Conservation (phyloP, 2,113 vertebrate species). For the Trichechus manatus region DNA sequence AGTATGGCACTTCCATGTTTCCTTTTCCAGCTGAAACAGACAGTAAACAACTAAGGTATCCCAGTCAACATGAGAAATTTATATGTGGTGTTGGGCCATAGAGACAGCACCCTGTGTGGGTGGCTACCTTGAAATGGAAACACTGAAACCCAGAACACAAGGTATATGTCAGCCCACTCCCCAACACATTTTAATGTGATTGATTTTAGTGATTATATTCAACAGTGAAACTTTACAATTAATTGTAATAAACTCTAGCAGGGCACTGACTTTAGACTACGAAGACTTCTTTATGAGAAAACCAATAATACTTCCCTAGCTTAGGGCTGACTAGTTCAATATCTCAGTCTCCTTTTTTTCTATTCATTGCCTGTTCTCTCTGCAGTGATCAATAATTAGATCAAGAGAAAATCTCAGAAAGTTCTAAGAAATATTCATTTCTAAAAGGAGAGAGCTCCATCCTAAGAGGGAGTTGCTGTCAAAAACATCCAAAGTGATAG, state of each 20-base stretch:
- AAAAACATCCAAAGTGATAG: not conserved
- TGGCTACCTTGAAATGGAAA: not conserved
- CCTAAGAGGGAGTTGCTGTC: not conserved
- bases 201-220: not conserved
- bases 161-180: not conserved
- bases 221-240: not conserved
- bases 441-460: not conserved
- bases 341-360: not conserved
- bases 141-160: not conserved
- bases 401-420: not conserved
- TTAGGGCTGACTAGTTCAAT: too few relatives aligned
- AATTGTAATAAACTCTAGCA: not conserved
- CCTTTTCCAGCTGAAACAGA: not conserved
- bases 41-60: not conserved
- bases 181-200: not conserved
- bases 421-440: not conserved
- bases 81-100: not conserved
- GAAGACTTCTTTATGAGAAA: not conserved
- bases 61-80: not conserved
- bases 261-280: not conserved
- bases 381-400: not conserved
- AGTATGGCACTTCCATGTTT: not conserved
- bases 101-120: not conserved
- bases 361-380: not conserved
- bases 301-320: not conserved